Evolutionary conservation across 2,888 invertebrate species (phyloP).

Genomic region (Thera britannica): DNA sequence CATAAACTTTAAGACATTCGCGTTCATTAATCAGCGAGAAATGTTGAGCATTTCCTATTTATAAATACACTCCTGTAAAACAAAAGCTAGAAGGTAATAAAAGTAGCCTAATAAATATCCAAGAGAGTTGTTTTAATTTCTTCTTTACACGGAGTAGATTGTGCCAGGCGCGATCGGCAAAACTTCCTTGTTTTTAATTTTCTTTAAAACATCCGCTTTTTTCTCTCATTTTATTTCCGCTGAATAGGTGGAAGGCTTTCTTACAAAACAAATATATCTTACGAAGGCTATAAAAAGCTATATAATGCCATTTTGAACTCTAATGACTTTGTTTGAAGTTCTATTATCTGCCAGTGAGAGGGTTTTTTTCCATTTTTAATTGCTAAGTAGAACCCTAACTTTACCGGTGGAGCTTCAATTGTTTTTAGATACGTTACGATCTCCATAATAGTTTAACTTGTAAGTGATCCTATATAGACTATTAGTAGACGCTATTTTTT

Average conservation of each 20-base stretch:
- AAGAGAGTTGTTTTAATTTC: slow-evolving; percentile 84
- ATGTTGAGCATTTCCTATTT: slow-evolving; percentile 54
- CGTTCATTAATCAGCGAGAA: slow-evolving; percentile 49
- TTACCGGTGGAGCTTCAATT: slow-evolving; percentile 56
- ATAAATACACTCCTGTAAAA: slow-evolving; percentile 68
- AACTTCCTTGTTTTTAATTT: slow-evolving; percentile 84
- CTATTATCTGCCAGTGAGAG: slow-evolving; percentile 58
- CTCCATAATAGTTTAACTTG: too few species aligned
- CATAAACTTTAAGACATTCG: slow-evolving; percentile 28
- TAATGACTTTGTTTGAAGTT: slow-evolving; percentile 58
- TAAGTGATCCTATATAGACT: too few species aligned
- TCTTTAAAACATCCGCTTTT: slow-evolving; percentile 82
- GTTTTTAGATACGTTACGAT: slow-evolving; percentile 48
- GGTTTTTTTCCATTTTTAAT: slow-evolving; percentile 71
- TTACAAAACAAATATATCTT: slow-evolving; percentile 74
- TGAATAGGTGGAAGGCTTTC: slow-evolving; percentile 79
- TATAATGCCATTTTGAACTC: slow-evolving; percentile 60
- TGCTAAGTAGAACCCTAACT: slow-evolving; percentile 67
- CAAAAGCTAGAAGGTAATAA: slow-evolving; percentile 68
- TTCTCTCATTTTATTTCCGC: slow-evolving; percentile 78
- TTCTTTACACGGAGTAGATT: slow-evolving; percentile 82
- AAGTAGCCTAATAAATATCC: slow-evolving; percentile 83
- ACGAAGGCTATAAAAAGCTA: slow-evolving; percentile 62
- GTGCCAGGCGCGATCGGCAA: slow-evolving; percentile 77
- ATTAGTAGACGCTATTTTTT: too few species aligned